Evolutionary conservation across 2,113 vertebrate genomes (phyloP), one percentile per base, ranked within the genome.

Genomic region (Brevimyrus niger): DNA sequence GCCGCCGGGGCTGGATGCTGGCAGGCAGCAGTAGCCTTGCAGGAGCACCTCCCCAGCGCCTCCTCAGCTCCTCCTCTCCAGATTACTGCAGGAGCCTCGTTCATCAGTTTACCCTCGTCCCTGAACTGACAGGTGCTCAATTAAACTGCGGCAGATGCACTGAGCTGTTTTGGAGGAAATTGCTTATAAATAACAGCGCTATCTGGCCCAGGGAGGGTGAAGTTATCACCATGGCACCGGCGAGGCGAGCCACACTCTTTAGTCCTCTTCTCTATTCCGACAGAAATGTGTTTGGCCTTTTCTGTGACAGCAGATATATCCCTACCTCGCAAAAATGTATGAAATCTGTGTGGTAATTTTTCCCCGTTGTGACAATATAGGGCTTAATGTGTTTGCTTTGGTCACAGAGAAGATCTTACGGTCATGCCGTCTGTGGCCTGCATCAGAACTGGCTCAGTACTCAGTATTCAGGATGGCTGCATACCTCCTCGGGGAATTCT

Each of bases 21-120:
- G 85, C 38, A 8, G 48, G 13, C 23, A 15, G n/a, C n/a, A 21
- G 46, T 3, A 2, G 35, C 38, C 27, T 11, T 4, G 21, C 0
- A 88, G 55, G 7, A 9, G 58, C 65, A 7, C 38, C 47, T 48
- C 47, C 44, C 8, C 48, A 8, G 91, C 94, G 91, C 91, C 91
- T 92, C 91, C 93, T 90, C 91, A 8, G 91, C 94, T 91, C 91
- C 91, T 92, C 91, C 93, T 90, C 91, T 92, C 92, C 94, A 95
- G 92, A 94, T 90, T 82, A 92, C 93, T 91, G 89, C 91, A 94
- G 88, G 91, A 94, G 91, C 90, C 89, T 87, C 90, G 86, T 19
- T 90, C 85, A 53, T 87, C 85, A 51, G 31, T 87, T 87, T 35
- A 53, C 50, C 15, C 85, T 53, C 27, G 48, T 87, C 85, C 85